Evolutionary conservation across 2,888 invertebrate species (phyloP).

Genomic region (Serripes groenlandicus): DNA sequence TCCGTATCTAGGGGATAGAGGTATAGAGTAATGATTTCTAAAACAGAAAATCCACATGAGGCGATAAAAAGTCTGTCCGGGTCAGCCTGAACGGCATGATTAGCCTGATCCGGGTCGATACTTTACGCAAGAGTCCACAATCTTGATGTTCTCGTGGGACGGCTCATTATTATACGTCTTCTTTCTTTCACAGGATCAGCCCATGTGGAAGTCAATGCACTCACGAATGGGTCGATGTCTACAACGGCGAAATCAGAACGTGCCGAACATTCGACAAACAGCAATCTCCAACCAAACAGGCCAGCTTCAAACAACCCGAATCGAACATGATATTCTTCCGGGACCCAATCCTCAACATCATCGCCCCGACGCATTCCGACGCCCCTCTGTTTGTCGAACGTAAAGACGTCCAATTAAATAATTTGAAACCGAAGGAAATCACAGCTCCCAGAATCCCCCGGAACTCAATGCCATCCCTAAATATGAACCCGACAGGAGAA

Average conservation of each 20-base stretch:
- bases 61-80: neutral
- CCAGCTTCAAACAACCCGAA: conserved; percentile 8
- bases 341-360: conserved; percentile 21
- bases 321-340: conserved; percentile 26
- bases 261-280: conserved; percentile 55
- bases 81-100: neutral
- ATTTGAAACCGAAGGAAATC: neutral
- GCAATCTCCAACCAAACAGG: neutral
- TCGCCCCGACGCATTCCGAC: neutral
- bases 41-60: neutral
- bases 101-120: neutral
- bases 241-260: conserved; percentile 39
- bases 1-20: no score
- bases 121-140: neutral
- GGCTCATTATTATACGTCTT: no score
- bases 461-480: neutral
- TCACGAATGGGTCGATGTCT: conserved; percentile 55
- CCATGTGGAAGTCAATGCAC: conserved; percentile 51
- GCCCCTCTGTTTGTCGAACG: neutral
- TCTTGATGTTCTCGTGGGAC: no score
- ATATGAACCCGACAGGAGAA: neutral
- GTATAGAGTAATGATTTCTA: neutral
- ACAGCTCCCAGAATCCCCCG: neutral
- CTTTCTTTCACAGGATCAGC: conserved; percentile 42
- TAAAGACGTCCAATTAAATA: neutral